These are phyloP conservation scores for Epistrophe eligans DNA, from an alignment of 2,888 invertebrate genomes.

Conservation along the genomic window DNA sequence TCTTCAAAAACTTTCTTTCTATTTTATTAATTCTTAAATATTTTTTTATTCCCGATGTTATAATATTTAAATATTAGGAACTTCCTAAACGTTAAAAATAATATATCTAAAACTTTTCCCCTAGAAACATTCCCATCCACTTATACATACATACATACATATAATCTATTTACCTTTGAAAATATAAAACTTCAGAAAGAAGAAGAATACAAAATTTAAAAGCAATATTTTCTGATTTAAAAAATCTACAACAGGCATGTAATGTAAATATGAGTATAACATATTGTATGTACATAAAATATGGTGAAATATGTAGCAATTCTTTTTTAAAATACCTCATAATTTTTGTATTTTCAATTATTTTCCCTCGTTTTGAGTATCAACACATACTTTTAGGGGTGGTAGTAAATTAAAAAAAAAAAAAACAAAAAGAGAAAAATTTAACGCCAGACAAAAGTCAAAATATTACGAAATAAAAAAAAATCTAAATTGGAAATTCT, in stretches of 20 bases:
- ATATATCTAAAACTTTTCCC: background rate
- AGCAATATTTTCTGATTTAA: background rate
- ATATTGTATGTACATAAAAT: background rate
- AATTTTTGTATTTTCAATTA: background rate
- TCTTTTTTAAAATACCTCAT: background rate
- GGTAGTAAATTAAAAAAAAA: background rate
- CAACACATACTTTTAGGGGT: background rate
- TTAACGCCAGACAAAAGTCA: constrained; percentile 1
- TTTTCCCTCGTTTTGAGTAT: background rate
- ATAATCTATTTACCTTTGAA: too few relatives aligned
- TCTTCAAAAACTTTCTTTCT: too few relatives aligned
- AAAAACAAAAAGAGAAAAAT: too few relatives aligned
- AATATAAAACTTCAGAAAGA: background rate
- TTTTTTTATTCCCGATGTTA: too few relatives aligned
- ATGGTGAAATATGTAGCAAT: background rate
- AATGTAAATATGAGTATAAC: background rate
- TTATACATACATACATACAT: background rate
- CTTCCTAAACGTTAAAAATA: too few relatives aligned
- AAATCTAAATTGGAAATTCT: background rate
- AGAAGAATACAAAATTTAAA: background rate
- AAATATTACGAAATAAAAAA: background rate
- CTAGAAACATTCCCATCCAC: background rate
- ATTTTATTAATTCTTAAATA: too few relatives aligned
- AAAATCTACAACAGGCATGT: background rate
- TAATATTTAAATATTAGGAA: too few relatives aligned